Evolutionary conservation across 2,113 vertebrate genomes (phyloP), one percentile per base, ranked within the genome.

Genomic region (Percina caprodes): DNA sequence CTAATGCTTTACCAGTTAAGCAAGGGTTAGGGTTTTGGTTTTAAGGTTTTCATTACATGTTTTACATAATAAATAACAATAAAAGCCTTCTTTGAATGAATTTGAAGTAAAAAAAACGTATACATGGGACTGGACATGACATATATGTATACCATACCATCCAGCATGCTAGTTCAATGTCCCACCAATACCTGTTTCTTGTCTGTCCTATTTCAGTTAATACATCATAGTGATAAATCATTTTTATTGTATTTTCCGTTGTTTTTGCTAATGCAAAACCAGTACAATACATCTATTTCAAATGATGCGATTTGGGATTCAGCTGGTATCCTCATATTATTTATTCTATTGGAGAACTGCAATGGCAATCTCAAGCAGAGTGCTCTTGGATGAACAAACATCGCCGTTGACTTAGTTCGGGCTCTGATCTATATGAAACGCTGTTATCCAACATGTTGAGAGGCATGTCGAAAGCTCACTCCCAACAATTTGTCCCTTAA

Each of bases 401-500:
- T 46, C 6, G 15, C 6, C 6, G 46, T 74, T 2, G 19, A 60
- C 79, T 54, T 55, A 21, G 45, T 79, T 74, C 58, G 5, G 5
- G 33, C 77, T 84, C 86, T 70, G 69, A 87, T 87, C 85, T 85
- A 82, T 88, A 88, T 89, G 83, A 91, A 88, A 71, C 70, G 35
- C 70, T 15, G 58, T 15, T 23, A 68, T 80, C 69, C 74, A 77
- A 85, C 85, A 80, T 79, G 89, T 90, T 87, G 90, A 83, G 84
- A 91, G 14, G 77, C 86, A 87, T 91, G 92, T 75, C 75, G 59
- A 87, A 93, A 85, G 88, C 88, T 85, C 87, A 16, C 63, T 61
- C 58, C 23, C 70, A 89, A 77, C 89, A 90, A 91, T 93, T 91
- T 92, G 84, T 75, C 45, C 69, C 72, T 19, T 90, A 86, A 88